phyloP scores from a whole-genome alignment of 2,113 vertebrate genomes.

The Nycticebus coucang region DNA sequence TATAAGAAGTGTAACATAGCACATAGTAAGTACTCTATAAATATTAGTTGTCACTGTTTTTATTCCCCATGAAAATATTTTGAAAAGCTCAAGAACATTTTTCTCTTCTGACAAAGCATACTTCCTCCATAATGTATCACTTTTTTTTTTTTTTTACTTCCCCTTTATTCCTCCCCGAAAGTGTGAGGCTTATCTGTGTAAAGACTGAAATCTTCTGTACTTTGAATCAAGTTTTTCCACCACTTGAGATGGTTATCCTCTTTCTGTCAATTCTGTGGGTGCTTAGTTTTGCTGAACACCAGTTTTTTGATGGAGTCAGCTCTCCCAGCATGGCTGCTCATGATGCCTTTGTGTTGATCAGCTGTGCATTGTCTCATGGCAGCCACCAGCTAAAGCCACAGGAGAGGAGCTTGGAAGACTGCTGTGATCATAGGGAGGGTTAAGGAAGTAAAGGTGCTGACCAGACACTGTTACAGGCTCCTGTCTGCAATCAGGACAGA shows the following conservation, averaged over 20 bases:
- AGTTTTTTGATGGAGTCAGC: neutral
- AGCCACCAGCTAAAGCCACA: fast-evolving
- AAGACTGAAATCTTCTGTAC: neutral
- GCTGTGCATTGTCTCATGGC: neutral
- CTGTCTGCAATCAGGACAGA: neutral
- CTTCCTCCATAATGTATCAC: neutral
- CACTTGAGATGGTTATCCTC: neutral
- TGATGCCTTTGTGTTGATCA: neutral
- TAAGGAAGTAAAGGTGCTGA: neutral
- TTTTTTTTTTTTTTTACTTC: neutral
- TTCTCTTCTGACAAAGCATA: neutral
- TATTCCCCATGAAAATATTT: neutral
- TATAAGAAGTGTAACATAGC: neutral
- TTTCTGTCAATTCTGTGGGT: neutral
- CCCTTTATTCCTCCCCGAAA: neutral
- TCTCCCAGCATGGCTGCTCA: neutral
- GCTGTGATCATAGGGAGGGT: neutral
- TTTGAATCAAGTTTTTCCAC: neutral
- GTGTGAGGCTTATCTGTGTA: neutral
- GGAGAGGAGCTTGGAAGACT: neutral
- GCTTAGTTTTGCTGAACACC: neutral
- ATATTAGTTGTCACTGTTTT: neutral
- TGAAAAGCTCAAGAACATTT: neutral
- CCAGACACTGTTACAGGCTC: neutral
- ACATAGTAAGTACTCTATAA: neutral